phyloP scores from a whole-genome alignment of 2,113 vertebrate genomes.

The Trogon melanurus region DNA sequence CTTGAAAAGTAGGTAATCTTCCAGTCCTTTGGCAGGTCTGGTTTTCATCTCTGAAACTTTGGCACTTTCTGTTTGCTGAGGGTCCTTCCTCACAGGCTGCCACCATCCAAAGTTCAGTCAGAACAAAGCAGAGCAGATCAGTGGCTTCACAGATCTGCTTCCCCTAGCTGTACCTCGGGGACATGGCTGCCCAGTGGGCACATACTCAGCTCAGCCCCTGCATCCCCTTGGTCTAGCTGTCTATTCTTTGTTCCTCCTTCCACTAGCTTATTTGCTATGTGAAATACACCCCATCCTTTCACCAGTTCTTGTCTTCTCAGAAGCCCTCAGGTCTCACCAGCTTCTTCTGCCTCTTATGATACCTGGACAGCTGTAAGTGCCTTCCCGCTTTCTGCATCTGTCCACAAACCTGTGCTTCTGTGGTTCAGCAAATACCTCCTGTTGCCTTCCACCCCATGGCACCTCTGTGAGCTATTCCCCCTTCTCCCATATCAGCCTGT shows the following conservation, averaged over 20 bases:
- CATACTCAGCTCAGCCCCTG: background rate
- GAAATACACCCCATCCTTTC: background rate
- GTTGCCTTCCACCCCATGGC: background rate
- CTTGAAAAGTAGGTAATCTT: background rate
- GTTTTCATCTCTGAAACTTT: background rate
- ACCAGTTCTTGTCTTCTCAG: background rate
- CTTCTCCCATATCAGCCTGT: background rate
- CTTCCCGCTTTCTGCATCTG: background rate
- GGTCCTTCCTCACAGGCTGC: background rate
- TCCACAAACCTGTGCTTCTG: background rate
- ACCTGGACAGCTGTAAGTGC: background rate
- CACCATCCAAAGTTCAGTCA: background rate
- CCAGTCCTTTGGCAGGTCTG: background rate
- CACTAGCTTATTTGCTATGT: background rate
- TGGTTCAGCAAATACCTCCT: background rate
- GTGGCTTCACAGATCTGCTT: background rate
- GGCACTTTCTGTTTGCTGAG: background rate
- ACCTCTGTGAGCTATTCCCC: background rate
- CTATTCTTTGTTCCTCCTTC: background rate
- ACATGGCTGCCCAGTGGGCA: fast-evolving
- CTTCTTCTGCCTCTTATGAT: background rate
- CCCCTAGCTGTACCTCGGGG: background rate
- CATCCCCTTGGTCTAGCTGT: background rate
- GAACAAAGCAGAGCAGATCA: background rate
- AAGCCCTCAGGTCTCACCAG: background rate